Evolutionary conservation across 1,140 invertebrate genomes (phyloP).

Genomic region (Neotoxoptera formosana): DNA sequence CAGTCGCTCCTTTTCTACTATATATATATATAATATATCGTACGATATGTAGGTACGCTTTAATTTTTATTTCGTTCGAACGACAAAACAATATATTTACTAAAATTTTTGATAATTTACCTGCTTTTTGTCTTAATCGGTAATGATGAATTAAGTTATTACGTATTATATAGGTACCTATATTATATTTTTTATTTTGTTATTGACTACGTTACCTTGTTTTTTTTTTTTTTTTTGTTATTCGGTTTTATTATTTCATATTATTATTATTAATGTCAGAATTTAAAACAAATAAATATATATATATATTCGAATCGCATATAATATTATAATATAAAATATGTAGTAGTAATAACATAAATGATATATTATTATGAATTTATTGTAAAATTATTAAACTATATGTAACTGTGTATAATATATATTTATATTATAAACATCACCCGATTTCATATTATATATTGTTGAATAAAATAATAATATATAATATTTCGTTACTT

Average conservation of each 20-base stretch:
- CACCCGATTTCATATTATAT: constrained; percentile 3
- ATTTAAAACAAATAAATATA: neutral
- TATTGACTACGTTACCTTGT: constrained; percentile 42
- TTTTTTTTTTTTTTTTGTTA: constrained; percentile 43
- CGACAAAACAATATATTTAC: neutral
- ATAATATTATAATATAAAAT: neutral
- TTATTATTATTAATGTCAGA: constrained; percentile 39
- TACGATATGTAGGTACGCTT: neutral
- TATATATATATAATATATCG: no score
- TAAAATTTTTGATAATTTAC: neutral
- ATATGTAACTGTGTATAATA: constrained; percentile 10
- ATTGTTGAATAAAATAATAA: constrained; percentile 40
- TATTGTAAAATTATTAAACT: constrained; percentile 30
- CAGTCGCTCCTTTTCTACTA: neutral
- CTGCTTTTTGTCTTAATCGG: neutral
- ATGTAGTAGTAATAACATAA: constrained; percentile 10
- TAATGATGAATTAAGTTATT: neutral
- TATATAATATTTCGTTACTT: neutral
- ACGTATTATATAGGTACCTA: neutral
- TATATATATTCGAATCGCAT: constrained; percentile 8
- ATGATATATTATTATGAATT: constrained; percentile 31
- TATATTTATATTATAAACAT: neutral
- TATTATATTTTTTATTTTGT: constrained; percentile 35
- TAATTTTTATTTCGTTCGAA: neutral
- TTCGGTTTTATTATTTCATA: constrained; percentile 52